Conservation (phyloP, 30 jellyfish, hydroid and myxozoan genomes). For the Phacellophora camtschatica region DNA sequence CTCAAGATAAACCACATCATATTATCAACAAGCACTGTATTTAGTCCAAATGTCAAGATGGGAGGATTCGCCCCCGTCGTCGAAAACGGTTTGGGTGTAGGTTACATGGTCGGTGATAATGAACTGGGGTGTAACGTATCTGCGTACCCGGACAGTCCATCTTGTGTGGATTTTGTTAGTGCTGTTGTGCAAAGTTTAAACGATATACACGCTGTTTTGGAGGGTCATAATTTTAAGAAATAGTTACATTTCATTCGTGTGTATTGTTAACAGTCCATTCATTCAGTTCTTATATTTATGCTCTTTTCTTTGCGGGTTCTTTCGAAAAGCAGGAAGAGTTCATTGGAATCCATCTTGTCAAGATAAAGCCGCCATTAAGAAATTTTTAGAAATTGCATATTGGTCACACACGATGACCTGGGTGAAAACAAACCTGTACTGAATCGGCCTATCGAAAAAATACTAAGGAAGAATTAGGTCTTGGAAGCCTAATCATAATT, state of each 20-base stretch:
- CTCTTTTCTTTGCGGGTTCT: too few relatives aligned
- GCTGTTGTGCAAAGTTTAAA: slow-evolving; percentile 64
- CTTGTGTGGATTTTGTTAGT: slow-evolving; percentile 70
- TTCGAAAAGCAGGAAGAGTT: too few relatives aligned
- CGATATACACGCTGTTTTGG: slow-evolving; percentile 73
- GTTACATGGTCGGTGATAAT: slow-evolving; percentile 77
- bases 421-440: too few relatives aligned
- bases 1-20: slow-evolving; percentile 78
- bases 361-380: too few relatives aligned
- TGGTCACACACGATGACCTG: too few relatives aligned
- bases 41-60: slow-evolving; percentile 60
- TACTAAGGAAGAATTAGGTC: too few relatives aligned
- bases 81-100: slow-evolving; percentile 91
- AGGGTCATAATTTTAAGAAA: slow-evolving; percentile 82
- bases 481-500: too few relatives aligned
- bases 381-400: too few relatives aligned
- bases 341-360: too few relatives aligned
- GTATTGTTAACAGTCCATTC: too few relatives aligned
- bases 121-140: slow-evolving; percentile 81
- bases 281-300: neutral
- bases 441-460: too few relatives aligned
- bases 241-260: too few relatives aligned
- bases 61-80: slow-evolving; percentile 99
- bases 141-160: slow-evolving; percentile 96
- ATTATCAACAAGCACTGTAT: slow-evolving; percentile 93